Evolutionary conservation across 2,888 invertebrate species (phyloP).

Genomic region (Spodoptera exigua): DNA sequence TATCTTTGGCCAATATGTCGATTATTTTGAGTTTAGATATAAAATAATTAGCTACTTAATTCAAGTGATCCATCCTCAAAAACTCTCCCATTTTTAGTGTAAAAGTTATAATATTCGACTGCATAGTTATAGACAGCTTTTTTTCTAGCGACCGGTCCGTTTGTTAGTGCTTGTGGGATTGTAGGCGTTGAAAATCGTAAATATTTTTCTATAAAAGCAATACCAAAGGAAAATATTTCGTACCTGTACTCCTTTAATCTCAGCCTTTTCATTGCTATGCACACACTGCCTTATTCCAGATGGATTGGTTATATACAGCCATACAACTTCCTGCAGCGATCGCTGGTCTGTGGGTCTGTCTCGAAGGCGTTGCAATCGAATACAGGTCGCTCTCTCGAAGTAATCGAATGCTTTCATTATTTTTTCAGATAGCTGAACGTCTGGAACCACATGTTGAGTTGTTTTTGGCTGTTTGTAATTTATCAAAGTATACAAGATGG

Average conservation of each 20-base stretch:
- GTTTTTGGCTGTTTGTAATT: neutral
- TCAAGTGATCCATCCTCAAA: no score
- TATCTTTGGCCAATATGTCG: no score
- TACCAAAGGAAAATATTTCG: neutral
- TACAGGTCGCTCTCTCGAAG: conserved; percentile 80
- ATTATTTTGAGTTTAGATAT: no score
- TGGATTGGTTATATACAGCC: conserved; percentile 84
- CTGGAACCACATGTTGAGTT: conserved; percentile 57
- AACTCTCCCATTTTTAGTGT: no score
- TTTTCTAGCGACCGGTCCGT: no score
- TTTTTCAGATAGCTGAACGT: conserved; percentile 68
- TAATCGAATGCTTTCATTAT: conserved; percentile 80
- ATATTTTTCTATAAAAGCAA: no score
- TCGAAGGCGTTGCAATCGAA: conserved; percentile 78
- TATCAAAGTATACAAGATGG: no score
- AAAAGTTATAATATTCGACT: no score
- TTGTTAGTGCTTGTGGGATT: no score
- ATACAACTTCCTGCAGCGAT: conserved; percentile 73
- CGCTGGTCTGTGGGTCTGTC: conserved; percentile 75
- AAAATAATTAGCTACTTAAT: no score
- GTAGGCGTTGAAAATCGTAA: no score
- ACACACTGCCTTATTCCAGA: conserved; percentile 81
- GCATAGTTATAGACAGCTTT: no score
- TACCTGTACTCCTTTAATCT: conserved; percentile 80
- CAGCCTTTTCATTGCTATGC: conserved; percentile 78